Percentiles rank a stretch among this genome's conserved stretches.
phyloP scores from a whole-genome alignment of 2,797 vertebrate species.

The Avahi laniger region DNA sequence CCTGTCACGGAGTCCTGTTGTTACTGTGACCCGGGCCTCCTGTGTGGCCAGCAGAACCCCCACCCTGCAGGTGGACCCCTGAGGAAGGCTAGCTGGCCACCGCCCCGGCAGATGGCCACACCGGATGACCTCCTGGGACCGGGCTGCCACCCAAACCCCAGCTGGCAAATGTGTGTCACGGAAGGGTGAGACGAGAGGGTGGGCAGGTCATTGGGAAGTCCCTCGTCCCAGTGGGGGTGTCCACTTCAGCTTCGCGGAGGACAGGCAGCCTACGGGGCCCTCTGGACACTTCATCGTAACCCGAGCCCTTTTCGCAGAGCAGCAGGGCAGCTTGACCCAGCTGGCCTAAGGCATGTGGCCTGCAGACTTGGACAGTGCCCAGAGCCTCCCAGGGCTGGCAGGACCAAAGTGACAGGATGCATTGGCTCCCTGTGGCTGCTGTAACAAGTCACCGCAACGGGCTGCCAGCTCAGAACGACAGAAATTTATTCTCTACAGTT shows the following conservation, averaged over 20 bases:
- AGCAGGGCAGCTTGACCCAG: not conserved
- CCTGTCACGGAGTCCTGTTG: not conserved
- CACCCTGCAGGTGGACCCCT: not conserved
- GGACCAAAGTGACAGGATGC: not conserved
- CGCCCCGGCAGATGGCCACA: not conserved
- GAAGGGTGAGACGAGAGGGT: rapidly evolving
- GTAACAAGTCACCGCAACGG: not conserved
- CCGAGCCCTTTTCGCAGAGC: not conserved
- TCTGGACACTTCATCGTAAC: not conserved
- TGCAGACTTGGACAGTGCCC: not conserved
- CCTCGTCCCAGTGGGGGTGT: not conserved
- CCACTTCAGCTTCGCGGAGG: not conserved
- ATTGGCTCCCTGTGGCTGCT: not conserved
- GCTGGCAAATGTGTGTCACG: not conserved
- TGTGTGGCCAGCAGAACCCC: not conserved
- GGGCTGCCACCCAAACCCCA: not conserved
- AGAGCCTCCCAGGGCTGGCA: not conserved
- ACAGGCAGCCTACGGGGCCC: rapidly evolving
- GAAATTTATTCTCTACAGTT: not conserved
- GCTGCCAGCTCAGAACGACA: not conserved
- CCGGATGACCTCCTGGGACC: not conserved
- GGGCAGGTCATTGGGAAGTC: not conserved
- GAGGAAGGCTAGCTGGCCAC: not conserved
- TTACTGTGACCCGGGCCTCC: rapidly evolving
- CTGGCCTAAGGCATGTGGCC: not conserved